phyloP scores from a whole-genome alignment of 2,888 invertebrate genomes.

The Diachrysia chrysitis region DNA sequence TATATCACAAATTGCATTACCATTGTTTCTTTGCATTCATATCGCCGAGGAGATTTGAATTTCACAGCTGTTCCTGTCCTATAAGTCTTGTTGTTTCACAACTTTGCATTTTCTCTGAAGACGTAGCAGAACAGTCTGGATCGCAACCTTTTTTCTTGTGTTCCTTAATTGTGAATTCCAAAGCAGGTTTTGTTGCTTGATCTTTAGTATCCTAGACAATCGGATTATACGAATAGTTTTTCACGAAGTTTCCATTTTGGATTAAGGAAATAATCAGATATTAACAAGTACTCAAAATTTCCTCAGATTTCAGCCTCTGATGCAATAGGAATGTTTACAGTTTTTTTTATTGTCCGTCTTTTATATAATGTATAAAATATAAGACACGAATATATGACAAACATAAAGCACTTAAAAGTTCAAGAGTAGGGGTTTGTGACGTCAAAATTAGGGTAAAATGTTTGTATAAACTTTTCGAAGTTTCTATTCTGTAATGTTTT shows the following conservation, averaged over 20 bases:
- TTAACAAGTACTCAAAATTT: neutral
- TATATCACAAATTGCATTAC: constrained; percentile 81
- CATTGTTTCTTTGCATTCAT: constrained; percentile 70
- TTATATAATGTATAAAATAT: too few relatives aligned
- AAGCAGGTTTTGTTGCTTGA: neutral
- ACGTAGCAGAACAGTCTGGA: constrained; percentile 47
- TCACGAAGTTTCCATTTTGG: neutral
- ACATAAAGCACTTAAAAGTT: too few relatives aligned
- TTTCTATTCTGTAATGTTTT: too few relatives aligned
- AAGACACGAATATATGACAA: too few relatives aligned
- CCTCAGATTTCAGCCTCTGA: neutral
- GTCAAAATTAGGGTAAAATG: too few relatives aligned
- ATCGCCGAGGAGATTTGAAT: constrained; percentile 62
- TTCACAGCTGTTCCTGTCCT: constrained; percentile 54
- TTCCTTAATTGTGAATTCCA: constrained; percentile 31
- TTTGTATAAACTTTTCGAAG: too few relatives aligned
- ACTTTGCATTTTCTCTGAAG: constrained; percentile 45
- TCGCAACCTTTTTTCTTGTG: constrained; percentile 39
- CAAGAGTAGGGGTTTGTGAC: too few relatives aligned
- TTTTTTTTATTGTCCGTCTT: too few relatives aligned
- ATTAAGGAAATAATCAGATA: neutral
- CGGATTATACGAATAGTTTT: neutral
- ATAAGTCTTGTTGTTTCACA: constrained; percentile 55
- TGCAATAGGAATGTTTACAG: too few relatives aligned
- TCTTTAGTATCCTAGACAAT: constrained; percentile 1